Base-by-base conservation (phyloP, 2,797 vertebrate genomes). In the Dendrocincla fuliginosa region DNA sequence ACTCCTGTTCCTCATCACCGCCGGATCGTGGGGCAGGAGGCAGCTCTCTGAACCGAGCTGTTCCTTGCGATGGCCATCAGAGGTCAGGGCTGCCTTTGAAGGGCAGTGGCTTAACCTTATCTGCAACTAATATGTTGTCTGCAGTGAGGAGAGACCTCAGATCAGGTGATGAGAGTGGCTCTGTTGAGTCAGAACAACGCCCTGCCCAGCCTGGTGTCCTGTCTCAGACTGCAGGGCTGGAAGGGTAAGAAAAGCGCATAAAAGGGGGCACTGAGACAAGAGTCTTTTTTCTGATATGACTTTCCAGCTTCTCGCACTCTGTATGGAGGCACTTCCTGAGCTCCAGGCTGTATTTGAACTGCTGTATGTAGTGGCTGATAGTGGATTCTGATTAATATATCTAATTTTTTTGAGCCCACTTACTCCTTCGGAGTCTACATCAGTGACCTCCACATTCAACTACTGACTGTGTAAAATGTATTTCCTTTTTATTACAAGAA, bases 51-150 rank as follows among this genome's bases (percentile, higher is more conserved):
- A 20, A 46, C 17, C 7, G 59, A n/a, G 59, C 70, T 84, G 79
- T 89, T 94, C 82, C 89, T 70, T 67, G 65, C 56, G 32, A 32
- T 42, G 87, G 64, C 95, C 95, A 73, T 96, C 84, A 92, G 94
- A 94, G 91, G 89, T 87, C 91, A 88, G 92, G 61, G 87, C 92
- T 89, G 92, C 76, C 70, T 87, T 78, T 81, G 76, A 78, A 73
- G 61, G 89, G 47, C 92, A 63, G 55, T n/a, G 63, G 61, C 47
- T 88, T 55, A 73, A 52, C n/a, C 41, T 92, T 75, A 49, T 50
- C 75, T 50, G 64, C 68, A 78, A 78, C 32, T 81, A 65, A 84
- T 53, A 69, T 9, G 30, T 11, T 65, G 13, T 41, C 65, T 70
- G 68, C 79, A 55, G 19, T 2, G 19, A 85, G 57, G 53, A 87